phyloP scores from a whole-genome alignment of 2,113 vertebrate species.

The Labrus mixtus region DNA sequence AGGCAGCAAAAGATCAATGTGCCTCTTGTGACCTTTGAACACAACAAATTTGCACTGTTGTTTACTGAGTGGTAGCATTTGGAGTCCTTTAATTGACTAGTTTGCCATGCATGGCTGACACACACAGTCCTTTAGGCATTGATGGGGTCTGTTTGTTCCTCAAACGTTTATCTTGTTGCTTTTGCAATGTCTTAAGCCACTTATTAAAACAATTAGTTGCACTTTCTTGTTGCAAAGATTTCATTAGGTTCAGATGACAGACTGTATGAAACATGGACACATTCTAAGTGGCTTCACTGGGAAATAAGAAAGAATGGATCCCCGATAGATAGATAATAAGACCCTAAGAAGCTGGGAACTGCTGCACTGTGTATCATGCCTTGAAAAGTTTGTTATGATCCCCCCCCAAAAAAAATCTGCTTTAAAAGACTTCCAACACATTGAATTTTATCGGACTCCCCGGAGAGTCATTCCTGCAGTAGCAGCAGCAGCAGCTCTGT shows the following conservation, averaged over 20 bases:
- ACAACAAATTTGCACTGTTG: background rate
- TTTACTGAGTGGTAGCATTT: background rate
- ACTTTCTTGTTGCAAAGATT: too few species aligned
- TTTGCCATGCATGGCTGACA: background rate
- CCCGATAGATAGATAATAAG: too few species aligned
- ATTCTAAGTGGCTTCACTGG: too few species aligned
- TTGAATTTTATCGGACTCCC: constrained; percentile 30
- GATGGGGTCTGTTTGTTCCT: background rate
- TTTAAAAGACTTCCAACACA: constrained; percentile 27
- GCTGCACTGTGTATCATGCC: background rate
- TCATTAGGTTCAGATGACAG: too few species aligned
- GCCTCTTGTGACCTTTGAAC: constrained; percentile 1
- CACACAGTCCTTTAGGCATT: background rate
- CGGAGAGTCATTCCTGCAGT: constrained; percentile 13
- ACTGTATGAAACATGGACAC: too few species aligned
- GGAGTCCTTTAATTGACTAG: background rate
- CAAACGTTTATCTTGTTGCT: too few species aligned
- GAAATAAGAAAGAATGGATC: too few species aligned
- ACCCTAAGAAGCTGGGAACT: too few species aligned
- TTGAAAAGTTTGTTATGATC: background rate
- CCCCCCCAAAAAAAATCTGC: background rate
- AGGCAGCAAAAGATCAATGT: background rate
- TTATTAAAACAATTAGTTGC: too few species aligned
- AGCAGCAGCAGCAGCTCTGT: constrained; percentile 46
- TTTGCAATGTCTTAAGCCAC: too few species aligned